Percentiles rank a stretch among this genome's conserved stretches.
Evolutionary conservation across 2,113 vertebrate species (phyloP).

Genomic region (Malurus cyaneus): DNA sequence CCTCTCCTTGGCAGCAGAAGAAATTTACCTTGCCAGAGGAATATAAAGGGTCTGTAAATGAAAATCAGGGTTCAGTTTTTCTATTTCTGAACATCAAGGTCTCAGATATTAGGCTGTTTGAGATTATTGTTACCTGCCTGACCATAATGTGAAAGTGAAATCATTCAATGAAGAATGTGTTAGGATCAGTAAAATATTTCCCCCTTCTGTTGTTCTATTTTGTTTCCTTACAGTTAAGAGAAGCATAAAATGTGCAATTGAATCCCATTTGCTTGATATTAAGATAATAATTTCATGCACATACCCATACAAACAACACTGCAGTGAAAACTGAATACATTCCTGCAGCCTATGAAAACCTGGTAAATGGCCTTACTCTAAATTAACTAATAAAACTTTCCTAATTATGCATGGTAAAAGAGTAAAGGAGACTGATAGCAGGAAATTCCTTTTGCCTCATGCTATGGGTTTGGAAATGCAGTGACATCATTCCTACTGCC

Average conservation of each 20-base stretch:
- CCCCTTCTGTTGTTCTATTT: slow-evolving; percentile 31
- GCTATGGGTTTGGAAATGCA: slow-evolving; percentile 57
- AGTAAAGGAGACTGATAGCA: slow-evolving; percentile 73
- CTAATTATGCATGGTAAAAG: slow-evolving; percentile 69
- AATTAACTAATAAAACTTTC: slow-evolving; percentile 74
- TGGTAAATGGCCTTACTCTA: slow-evolving; percentile 68
- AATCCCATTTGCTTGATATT: slow-evolving; percentile 68
- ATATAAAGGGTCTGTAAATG: slow-evolving; percentile 34
- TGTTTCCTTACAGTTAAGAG: slow-evolving; percentile 61
- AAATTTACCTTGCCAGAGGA: slow-evolving; percentile 31
- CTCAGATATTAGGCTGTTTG: background rate
- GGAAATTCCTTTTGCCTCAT: slow-evolving; percentile 71
- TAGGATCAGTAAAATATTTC: slow-evolving; percentile 61
- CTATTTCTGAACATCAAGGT: background rate
- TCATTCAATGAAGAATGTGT: slow-evolving; percentile 63
- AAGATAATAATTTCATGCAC: slow-evolving; percentile 72
- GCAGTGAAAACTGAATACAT: slow-evolving; percentile 65
- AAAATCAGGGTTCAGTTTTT: slow-evolving; percentile 40
- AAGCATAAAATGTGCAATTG: slow-evolving; percentile 64
- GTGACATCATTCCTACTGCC: slow-evolving; percentile 64
- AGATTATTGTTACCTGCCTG: slow-evolving; percentile 57
- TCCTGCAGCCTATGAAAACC: slow-evolving; percentile 59
- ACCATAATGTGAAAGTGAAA: slow-evolving; percentile 64
- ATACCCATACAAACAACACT: slow-evolving; percentile 65
- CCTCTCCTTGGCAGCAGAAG: background rate